Base-by-base conservation (phyloP, 1,140 invertebrate species). In the Meloidogyne chitwoodi region DNA sequence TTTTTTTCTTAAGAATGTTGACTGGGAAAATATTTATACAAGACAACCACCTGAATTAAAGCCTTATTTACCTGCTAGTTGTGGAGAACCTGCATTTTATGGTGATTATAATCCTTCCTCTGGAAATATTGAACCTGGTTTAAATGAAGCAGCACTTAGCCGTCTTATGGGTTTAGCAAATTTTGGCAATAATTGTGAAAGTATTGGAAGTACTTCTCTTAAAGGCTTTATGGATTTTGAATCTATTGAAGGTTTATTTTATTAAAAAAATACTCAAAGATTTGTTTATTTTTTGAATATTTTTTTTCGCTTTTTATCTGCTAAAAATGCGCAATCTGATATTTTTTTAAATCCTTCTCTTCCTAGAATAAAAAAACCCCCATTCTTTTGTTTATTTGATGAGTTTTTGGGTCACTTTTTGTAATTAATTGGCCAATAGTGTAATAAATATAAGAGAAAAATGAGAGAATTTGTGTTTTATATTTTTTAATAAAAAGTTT, bases 31-130 rank as follows among this genome's bases (percentile, higher is more conserved):
- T 16, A 88, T 98, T 27, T 91, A 91, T 81, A 88, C 91, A 64
- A 91, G 92, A 82, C 92, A 90, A 29, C 93, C 95, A 19, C 95
- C 95, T 29, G 80, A 87, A 63, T 74, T 95, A 48, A 91, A 92
- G 83, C 93, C 93, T 0, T 94, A 93, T 84, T 88, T 94, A 68
- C 92, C 93, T 0, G 92, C 92, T 19, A 92, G 91, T 3, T 91
- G 90, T 24, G 91, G 92, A 73, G 90, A 92, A 84, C 85, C 87
- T 1, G 92, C 92, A 76, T 86, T 92, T 64, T 89, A 90, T 79
- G 89, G 89, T 80, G 83, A 88, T 63, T 89, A 88, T 73, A 76
- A 77, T 74, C 68, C 85, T 61, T 22, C 22, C 11, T 77, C 78
- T 71, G 22, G 63, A 16, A 68, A 83, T 41, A 67, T 62, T 41